Evolutionary conservation across 2,888 invertebrate genomes (phyloP), one percentile per base, ranked within the genome.

Genomic region (Nemurella pictetii): DNA sequence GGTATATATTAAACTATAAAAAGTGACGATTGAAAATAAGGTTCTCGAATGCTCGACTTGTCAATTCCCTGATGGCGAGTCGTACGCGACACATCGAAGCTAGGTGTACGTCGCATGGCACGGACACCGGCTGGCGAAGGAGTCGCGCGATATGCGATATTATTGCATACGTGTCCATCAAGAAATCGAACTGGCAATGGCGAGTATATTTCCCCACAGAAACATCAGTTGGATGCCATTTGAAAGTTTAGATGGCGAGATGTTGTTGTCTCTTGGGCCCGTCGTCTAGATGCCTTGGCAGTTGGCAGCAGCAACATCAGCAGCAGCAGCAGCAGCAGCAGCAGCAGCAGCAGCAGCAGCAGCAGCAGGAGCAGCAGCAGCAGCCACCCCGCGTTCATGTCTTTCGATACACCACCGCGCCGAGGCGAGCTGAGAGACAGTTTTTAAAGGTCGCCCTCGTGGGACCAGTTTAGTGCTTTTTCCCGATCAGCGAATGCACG

Each of bases 101-200:
- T 20, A 12, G 5, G 55, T 55, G 55, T 12, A 55, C 9, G 55
- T 55, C 55, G 20, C 20, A 20, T 20, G 55, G 55, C 55, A n/a
- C n/a, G 15, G 85, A 35, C 83, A 83, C 30, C 73, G 35, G 73
- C 36, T 77, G 29, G n/a, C n/a, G 15, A 72, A 27, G 83, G 32
- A 82, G 35, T 29, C 80, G 35, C 26, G 55, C 26, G 55, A 36
- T 28, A 36, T 80, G 12, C 84, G 74, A 85, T 85, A 84, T 85
- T 84, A 84, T 81, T 82, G 82, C 55, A 84, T 80, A 84, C 85
- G 85, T 85, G 85, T 85, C 85, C 85, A 85, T 85, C 85, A 85
- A 83, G 85, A 75, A 84, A 85, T 84, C 85, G 85, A 85, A 75
- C 35, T 55, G 55, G 75, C 75, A 5, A 75, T 75, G 28, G 27